A percentile compares a stretch with the other conserved stretches of the same genome.
These are phyloP conservation scores for Dryoscopus gambensis DNA, from an alignment of 2,113 vertebrate genomes.

Conservation along the genomic window DNA sequence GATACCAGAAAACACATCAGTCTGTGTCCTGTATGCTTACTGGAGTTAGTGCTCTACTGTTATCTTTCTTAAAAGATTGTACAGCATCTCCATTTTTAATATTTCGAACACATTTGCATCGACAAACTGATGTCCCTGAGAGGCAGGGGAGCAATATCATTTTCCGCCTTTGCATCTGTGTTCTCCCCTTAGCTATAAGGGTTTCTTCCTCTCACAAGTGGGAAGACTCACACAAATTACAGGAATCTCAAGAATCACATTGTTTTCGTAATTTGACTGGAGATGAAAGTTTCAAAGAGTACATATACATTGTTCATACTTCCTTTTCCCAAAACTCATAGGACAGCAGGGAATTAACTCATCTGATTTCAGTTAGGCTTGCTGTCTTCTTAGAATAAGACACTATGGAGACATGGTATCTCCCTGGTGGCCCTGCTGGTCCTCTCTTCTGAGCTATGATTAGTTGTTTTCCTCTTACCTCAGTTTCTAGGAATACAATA, in stretches of 20 bases:
- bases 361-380: not conserved
- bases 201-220: not conserved
- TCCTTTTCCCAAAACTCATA: not conserved
- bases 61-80: not conserved
- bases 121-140: not conserved
- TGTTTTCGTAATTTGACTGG: not conserved
- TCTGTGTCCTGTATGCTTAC: not conserved
- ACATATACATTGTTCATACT: not conserved
- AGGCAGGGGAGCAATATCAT: not conserved
- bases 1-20: not conserved
- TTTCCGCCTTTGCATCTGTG: not conserved
- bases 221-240: not conserved
- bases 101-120: not conserved
- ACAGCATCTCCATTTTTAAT: not conserved
- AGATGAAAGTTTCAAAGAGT: not conserved
- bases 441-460: not conserved
- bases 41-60: not conserved
- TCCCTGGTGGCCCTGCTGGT: not conserved
- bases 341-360: not conserved
- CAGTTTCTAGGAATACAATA: not conserved
- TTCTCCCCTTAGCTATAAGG: not conserved
- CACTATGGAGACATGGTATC: accelerated
- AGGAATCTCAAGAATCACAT: not conserved
- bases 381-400: not conserved
- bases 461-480: not conserved